These are phyloP conservation scores for Mythimna ferrago DNA, from an alignment of 2,888 invertebrate genomes.

Conservation along the genomic window DNA sequence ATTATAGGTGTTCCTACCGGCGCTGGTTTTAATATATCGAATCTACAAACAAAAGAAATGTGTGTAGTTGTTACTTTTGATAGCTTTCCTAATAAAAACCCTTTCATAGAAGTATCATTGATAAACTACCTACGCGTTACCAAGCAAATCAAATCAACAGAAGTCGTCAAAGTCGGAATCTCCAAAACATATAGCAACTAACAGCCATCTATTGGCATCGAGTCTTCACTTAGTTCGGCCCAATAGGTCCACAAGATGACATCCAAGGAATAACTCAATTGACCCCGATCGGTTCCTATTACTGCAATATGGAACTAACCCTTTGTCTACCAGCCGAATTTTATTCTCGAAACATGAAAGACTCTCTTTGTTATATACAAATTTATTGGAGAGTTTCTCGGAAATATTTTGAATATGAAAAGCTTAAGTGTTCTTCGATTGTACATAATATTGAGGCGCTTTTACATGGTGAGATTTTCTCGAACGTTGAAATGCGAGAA, in stretches of 20 bases:
- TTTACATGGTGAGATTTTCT: conserved; percentile 8
- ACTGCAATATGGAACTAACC: conserved; percentile 62
- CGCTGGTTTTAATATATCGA: no score
- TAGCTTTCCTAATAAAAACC: not conserved
- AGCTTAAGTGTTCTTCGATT: conserved; percentile 48
- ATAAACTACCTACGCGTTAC: not conserved
- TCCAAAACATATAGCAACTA: conserved; percentile 15
- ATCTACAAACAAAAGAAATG: not conserved
- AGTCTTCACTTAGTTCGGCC: conserved; percentile 35
- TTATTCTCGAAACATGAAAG: conserved; percentile 59
- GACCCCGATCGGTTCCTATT: conserved; percentile 62
- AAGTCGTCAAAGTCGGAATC: conserved; percentile 15
- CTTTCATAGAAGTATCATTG: conserved; percentile 3
- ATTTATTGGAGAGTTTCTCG: conserved; percentile 52
- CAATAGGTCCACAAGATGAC: conserved; percentile 49
- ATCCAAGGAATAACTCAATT: conserved; percentile 61
- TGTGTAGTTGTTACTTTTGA: not conserved
- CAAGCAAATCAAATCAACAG: conserved; percentile 18
- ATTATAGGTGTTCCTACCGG: no score
- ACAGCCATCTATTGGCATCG: conserved; percentile 23
- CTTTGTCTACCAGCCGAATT: conserved; percentile 62
- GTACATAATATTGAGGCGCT: conserved; percentile 6
- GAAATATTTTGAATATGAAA: conserved; percentile 46
- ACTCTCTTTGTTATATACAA: conserved; percentile 39
- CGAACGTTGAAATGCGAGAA: not conserved